Conservation (phyloP, 1,140 invertebrate genomes). For the Halesus radiatus region DNA sequence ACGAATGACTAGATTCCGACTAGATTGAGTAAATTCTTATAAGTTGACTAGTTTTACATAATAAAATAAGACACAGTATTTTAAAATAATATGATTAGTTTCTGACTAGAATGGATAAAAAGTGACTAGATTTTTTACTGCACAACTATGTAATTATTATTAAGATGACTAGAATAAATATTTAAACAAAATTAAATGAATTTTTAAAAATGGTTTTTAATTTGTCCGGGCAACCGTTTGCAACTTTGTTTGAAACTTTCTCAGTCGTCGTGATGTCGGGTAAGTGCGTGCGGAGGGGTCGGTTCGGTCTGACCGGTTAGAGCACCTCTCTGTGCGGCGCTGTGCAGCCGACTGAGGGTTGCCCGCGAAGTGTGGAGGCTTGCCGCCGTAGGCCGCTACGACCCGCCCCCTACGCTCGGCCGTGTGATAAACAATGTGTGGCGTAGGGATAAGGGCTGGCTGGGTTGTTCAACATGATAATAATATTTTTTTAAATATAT, state of each 20-base stretch:
- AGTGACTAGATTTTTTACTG: too few relatives aligned
- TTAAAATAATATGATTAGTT: too few relatives aligned
- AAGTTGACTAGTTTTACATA: too few relatives aligned
- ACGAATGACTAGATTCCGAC: too few relatives aligned
- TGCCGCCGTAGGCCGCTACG: conserved; percentile 17
- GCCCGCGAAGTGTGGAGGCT: background rate
- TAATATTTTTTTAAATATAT: too few relatives aligned
- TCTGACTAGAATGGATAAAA: too few relatives aligned
- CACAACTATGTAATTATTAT: background rate
- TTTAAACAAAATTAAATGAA: too few relatives aligned
- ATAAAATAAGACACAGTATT: too few relatives aligned
- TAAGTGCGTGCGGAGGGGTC: too few relatives aligned
- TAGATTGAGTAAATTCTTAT: too few relatives aligned
- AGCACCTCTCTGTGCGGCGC: conserved; percentile 29
- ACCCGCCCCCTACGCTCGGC: conserved; percentile 27
- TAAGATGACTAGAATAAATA: background rate
- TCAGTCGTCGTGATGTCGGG: background rate
- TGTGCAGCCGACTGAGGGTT: conserved; percentile 14
- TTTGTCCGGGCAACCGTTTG: background rate
- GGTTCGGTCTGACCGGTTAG: too few relatives aligned
- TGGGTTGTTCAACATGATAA: conserved; percentile 8
- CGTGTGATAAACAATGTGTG: conserved; percentile 17
- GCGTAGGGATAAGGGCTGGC: conserved; percentile 4
- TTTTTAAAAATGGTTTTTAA: too few relatives aligned
- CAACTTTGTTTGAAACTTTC: conserved; percentile 14